Base-by-base conservation (phyloP, 2,888 invertebrate genomes). In the Dasysyrphus tricinctus region DNA sequence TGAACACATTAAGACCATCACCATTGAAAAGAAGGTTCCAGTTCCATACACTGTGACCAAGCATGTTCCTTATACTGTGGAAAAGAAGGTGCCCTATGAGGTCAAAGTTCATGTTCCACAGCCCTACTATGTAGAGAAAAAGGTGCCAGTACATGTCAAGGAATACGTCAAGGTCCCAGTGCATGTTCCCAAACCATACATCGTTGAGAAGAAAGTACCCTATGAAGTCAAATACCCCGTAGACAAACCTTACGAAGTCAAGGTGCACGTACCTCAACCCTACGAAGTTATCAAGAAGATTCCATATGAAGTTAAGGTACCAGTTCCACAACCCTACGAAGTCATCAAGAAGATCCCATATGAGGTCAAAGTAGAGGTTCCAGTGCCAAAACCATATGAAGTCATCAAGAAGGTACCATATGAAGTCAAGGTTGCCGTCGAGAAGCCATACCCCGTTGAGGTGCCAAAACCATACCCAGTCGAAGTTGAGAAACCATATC, bases 31-130 rank as follows among this genome's bases (percentile, higher is more conserved):
- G 94, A 97, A 97, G 92, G 94, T 96, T 29, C 97, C 96, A 16
- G 96, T 96, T 9, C 97, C 96, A 5, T 96, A 96, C 92, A 96
- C 96, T 73, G 96, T 97, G 3, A 95, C 95, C 89, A 97, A 97
- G 90, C 96, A 96, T 91, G 95, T 97, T 32, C 97, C 97, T 29
- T 96, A 96, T 93, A 95, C 96, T 34, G 96, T 97, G 1, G 96
- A 96, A 90, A 96, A 96, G 93, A 96, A 96, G 93, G 96, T 96
- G 76, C 96, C 96, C 24, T 95, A 95, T 89, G 96, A 96, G 93
- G 91, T 95, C 67, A 95, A 95, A 93, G 95, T 96, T 16, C 94
- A 93, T 65, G 94, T 95, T n/a, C 96, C 96, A 37, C 96, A 96
- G 90, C 96, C 96, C 90, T 96, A 96, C 94, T 95, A 95, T 88